Conservation (phyloP, 2,113 vertebrate species). For the Hypanus sabinus region DNA sequence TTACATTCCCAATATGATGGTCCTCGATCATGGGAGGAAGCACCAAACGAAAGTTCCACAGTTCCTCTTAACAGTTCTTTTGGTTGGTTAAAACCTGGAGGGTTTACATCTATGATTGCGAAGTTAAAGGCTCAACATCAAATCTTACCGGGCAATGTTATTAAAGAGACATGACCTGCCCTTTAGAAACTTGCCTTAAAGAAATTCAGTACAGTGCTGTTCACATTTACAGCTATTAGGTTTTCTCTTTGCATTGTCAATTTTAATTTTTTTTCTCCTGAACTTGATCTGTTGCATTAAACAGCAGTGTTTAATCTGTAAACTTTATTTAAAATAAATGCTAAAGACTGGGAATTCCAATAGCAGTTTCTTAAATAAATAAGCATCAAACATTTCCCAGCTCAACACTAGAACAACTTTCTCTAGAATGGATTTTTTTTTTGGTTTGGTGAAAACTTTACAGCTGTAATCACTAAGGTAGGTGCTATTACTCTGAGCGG, state of each 20-base stretch:
- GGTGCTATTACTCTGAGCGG: too few relatives aligned
- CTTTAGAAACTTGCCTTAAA: neutral
- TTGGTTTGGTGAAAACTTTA: too few relatives aligned
- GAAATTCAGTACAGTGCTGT: neutral
- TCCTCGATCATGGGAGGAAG: neutral
- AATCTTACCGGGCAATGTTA: neutral
- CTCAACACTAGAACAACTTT: neutral
- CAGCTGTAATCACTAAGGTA: too few relatives aligned
- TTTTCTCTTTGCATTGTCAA: neutral
- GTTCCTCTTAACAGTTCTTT: neutral
- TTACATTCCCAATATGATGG: neutral
- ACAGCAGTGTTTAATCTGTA: neutral
- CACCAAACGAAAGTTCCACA: neutral
- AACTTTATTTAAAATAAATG: neutral
- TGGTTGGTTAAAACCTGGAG: slow-evolving; percentile 15
- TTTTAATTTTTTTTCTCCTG: neutral
- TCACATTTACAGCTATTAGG: neutral
- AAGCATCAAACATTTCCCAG: neutral
- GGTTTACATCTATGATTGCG: slow-evolving; percentile 7
- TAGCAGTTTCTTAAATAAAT: neutral
- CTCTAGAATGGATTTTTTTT: too few relatives aligned
- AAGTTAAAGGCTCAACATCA: neutral
- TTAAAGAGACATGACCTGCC: neutral
- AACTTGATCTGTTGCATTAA: neutral
- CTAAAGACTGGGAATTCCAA: neutral